Evolutionary conservation across 2,888 invertebrate genomes (phyloP), one percentile per base, ranked within the genome.

Genomic region (Thecocarcelia acutangulata): DNA sequence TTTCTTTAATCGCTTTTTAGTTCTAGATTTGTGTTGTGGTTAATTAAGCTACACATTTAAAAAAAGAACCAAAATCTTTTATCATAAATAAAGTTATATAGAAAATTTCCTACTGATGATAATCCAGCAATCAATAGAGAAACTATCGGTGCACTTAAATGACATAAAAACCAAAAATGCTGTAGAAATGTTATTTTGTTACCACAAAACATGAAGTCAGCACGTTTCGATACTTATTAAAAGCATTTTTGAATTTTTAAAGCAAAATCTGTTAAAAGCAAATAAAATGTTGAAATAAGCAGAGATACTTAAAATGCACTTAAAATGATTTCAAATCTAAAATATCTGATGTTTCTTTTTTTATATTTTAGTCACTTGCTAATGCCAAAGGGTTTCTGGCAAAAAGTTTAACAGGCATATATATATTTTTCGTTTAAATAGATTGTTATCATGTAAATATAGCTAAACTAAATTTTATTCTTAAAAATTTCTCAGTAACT

Each of bases 181-280:
- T 11, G 44, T 61, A 44, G 68, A 76, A 68, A 52, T 52, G 33
- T 42, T 59, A 33, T 61, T 19, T 15, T 50, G 42, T 74, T 42
- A 78, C 82, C 78, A 82, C 82, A 82, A 64, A 82, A 82, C 61
- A 75, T 74, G 59, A 81, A 84, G 76, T 83, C 84, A 84, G 80
- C 83, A 84, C 79, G 76, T 84, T 83, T 83, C 74, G n/a, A 68
- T 83, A 76, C 80, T 83, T 79, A 82, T 78, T 82, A 74, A 78
- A 78, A 78, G 82, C 70, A 61, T 74, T 82, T 74, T 42, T 64
- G 56, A 64, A 50, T 52, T 66, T 46, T 46, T 64, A n/a, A 12
- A 68, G 40, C 28, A 50, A 64, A 56, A 42, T 46, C 21, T 54
- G 46, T 21, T 44, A 15, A 11, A 64, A 50, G 50, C 24, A 48